phyloP scores from a whole-genome alignment of 1,140 invertebrate genomes.

The Caenorhabditis inopinata region DNA sequence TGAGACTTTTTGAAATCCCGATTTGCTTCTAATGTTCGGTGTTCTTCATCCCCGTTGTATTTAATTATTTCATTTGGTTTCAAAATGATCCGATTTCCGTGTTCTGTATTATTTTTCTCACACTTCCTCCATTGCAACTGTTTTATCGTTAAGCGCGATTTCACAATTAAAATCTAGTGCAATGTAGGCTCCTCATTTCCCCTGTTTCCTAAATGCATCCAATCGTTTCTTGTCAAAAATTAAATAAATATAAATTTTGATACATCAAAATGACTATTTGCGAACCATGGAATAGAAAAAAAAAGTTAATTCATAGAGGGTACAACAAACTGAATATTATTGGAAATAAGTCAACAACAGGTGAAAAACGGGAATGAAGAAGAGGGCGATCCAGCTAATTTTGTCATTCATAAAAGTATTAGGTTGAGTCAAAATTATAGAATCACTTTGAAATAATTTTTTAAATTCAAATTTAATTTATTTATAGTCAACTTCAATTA shows the following conservation, averaged over 20 bases:
- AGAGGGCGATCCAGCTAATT: no score
- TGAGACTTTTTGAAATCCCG: neutral
- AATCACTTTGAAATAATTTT: no score
- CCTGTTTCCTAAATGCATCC: neutral
- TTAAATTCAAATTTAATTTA: no score
- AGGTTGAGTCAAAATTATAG: no score
- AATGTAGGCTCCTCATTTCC: neutral
- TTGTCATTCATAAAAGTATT: no score
- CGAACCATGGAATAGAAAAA: no score
- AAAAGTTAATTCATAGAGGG: no score
- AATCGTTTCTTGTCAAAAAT: neutral
- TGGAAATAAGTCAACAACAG: no score
- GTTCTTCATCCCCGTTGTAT: neutral
- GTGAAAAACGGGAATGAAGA: no score
- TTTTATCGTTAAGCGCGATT: neutral
- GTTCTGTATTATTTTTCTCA: neutral
- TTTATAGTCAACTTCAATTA: no score
- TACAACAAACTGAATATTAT: no score
- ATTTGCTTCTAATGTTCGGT: neutral
- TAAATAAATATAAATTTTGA: neutral
- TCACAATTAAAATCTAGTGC: neutral
- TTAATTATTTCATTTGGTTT: neutral
- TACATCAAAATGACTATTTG: no score
- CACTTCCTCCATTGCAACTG: neutral
- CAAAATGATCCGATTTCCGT: neutral